Evolutionary conservation across 2,797 vertebrate genomes (phyloP), one percentile per base, ranked within the genome.

Genomic region (Protosalanx chinensis): DNA sequence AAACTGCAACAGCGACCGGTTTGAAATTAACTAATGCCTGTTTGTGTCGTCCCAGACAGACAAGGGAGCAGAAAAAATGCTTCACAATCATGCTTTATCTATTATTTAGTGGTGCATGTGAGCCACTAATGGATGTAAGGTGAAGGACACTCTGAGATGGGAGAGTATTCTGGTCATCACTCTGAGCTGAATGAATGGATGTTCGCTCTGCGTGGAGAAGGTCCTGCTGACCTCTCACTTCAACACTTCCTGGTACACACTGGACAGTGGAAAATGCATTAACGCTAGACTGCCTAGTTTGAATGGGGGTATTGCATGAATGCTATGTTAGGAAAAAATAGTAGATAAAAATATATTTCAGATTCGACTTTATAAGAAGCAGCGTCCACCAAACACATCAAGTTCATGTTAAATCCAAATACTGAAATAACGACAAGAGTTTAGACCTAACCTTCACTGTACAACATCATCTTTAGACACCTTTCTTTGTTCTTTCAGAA

Each of bases 61-160:
- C 33, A 35, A 64, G 62, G 32, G 37, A 37, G 33, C 46, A 12
- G 41, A 1, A 49, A 29, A 68, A 68, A 33, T n/a, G 20, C 46
- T 20, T 13, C 16, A 12, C 49, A 68, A 20, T 67, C 5, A 49
- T 29, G 23, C 18, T 46, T 80, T 78, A 80, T 87, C 70, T 5
- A 82, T 85, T 81, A 86, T 88, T 82, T 76, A 84, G 64, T n/a
- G n/a, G 7, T 70, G 13, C 79, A 79, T 53, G 13, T 41, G 46
- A 46, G 37, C 4, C 71, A 10, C 65, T 85, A 85, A 82, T 85
- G 74, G 71, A 65, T 65, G n/a, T 0, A 60, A 32, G 7, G 78
- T 76, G 72, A 64, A 60, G 41, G 41, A 46, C 12, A 8, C 3
- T 2, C 58, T 56, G 67, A 49, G 41, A 27, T 10, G 0, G 41